Evolutionary conservation across 1,140 invertebrate genomes (phyloP).

Genomic region (Platorchestia sp.): DNA sequence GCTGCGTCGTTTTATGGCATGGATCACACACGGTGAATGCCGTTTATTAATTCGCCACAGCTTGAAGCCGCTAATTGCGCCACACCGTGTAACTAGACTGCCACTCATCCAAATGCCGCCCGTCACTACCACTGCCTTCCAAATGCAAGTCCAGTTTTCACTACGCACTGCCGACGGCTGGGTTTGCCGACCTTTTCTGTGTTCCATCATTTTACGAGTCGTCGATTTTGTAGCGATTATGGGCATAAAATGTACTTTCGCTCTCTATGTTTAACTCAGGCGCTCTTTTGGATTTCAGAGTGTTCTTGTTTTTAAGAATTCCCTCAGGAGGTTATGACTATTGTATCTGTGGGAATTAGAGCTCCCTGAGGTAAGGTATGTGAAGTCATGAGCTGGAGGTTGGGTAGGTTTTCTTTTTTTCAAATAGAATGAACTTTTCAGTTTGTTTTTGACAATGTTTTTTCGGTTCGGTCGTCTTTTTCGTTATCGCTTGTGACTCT

Average conservation of each 20-base stretch:
- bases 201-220: background rate
- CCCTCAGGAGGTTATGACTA: no score
- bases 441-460: no score
- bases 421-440: no score
- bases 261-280: background rate
- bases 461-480: no score
- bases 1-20: constrained; percentile 10
- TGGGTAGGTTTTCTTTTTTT: no score
- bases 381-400: no score
- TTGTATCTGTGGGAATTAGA: no score
- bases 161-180: background rate
- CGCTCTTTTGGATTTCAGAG: no score
- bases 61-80: constrained; percentile 28
- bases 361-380: no score
- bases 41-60: constrained; percentile 51
- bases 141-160: background rate
- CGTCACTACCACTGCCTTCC: background rate
- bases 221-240: background rate
- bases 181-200: background rate
- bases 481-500: no score
- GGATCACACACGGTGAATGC: constrained; percentile 30
- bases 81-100: constrained; percentile 32
- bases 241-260: background rate
- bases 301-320: no score
- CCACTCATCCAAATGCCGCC: constrained; percentile 17